phyloP scores from a whole-genome alignment of 2,888 invertebrate species.

The Apoderus coryli region DNA sequence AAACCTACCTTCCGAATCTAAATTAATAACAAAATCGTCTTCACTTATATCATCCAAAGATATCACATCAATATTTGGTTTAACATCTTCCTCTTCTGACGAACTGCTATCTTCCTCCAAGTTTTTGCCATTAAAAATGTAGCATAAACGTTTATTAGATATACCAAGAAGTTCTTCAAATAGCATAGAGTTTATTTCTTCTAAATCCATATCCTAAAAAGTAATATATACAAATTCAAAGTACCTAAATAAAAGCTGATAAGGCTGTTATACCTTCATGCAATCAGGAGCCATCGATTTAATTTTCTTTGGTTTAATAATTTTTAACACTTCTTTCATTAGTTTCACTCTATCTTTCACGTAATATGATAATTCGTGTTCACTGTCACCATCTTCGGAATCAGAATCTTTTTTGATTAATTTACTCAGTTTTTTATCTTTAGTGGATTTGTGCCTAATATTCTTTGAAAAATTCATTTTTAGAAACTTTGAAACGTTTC shows the following conservation, averaged over 20 bases:
- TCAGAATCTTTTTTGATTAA: slow-evolving; percentile 22
- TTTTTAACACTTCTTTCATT: slow-evolving; percentile 32
- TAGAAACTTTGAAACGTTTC: no score
- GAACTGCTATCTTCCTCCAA: slow-evolving; percentile 29
- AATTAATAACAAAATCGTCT: slow-evolving; percentile 24
- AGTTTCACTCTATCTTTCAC: slow-evolving; percentile 30
- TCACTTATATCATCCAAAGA: slow-evolving; percentile 31
- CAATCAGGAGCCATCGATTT: slow-evolving; percentile 31
- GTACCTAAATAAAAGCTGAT: slow-evolving; percentile 5
- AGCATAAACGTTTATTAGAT: slow-evolving; percentile 30
- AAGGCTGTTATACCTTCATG: slow-evolving; percentile 24
- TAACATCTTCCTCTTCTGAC: slow-evolving; percentile 26
- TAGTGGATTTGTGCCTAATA: no score
- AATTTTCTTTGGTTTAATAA: slow-evolving; percentile 31
- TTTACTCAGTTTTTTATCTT: slow-evolving; percentile 22
- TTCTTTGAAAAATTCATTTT: no score
- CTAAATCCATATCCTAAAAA: slow-evolving; percentile 26
- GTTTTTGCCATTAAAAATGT: slow-evolving; percentile 30
- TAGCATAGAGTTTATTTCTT: slow-evolving; percentile 31
- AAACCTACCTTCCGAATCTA: slow-evolving; percentile 18
- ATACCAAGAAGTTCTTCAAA: slow-evolving; percentile 33
- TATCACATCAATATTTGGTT: slow-evolving; percentile 26
- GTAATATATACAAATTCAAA: slow-evolving; percentile 7
- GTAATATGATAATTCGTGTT: slow-evolving; percentile 30
- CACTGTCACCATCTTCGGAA: slow-evolving; percentile 25